A percentile compares a stretch with the other conserved stretches of the same genome.
These are phyloP conservation scores for Hydrophis major DNA, from an alignment of 2,797 vertebrate genomes.

Conservation along the genomic window DNA sequence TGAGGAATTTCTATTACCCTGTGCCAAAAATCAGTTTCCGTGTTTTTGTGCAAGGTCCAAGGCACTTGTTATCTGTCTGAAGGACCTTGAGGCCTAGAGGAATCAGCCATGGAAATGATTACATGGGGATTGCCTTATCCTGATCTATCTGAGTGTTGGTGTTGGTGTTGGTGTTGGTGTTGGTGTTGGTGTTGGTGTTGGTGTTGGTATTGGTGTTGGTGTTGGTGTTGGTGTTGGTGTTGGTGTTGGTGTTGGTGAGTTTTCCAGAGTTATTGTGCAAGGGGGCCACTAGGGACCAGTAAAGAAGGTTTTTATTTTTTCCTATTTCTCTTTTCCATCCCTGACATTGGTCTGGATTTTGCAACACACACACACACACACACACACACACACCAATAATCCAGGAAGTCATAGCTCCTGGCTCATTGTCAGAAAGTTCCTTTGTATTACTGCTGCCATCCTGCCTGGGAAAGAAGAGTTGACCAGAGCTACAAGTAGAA, in stretches of 20 bases:
- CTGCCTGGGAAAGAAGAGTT: neutral
- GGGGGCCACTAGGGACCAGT: neutral
- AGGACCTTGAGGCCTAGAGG: neutral
- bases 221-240: neutral
- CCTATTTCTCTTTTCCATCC: neutral
- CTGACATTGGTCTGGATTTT: neutral
- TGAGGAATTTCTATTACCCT: neutral
- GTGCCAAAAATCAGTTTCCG: neutral
- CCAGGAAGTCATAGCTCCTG: neutral
- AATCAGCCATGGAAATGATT: neutral
- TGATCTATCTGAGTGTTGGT: neutral
- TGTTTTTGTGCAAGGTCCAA: constrained; percentile 8
- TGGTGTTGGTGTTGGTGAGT: neutral
- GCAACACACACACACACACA: too few relatives aligned
- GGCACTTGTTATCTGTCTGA: neutral
- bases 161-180: neutral
- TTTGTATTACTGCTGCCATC: neutral
- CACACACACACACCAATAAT: neutral
- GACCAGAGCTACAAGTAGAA: neutral
- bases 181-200: too few relatives aligned
- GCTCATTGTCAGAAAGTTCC: neutral
- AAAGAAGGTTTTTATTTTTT: neutral
- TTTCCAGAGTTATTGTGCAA: neutral
- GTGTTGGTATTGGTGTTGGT: neutral
- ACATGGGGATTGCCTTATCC: neutral